Percentiles rank a stretch among this genome's conserved stretches.
Conservation (phyloP, 1,140 invertebrate species). For the Propsilocerus akamusi region DNA sequence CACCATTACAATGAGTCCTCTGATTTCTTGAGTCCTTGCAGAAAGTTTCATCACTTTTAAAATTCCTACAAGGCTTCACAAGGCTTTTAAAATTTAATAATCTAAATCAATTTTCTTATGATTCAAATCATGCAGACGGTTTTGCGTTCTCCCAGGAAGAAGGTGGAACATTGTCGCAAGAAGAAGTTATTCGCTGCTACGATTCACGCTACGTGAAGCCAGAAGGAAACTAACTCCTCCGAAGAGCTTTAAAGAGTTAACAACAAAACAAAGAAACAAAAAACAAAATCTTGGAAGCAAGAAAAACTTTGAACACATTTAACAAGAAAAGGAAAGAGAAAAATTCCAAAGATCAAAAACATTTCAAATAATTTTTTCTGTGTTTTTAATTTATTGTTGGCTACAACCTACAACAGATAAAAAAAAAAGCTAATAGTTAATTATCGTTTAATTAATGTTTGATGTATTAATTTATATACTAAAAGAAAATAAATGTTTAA, state of each 20-base stretch:
- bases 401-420: neutral
- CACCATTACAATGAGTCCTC: neutral
- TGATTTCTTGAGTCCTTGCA: neutral
- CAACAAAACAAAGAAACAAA: neutral
- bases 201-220: slow-evolving; percentile 76
- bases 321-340: neutral
- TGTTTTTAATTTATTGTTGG: neutral
- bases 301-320: neutral
- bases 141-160: slow-evolving; percentile 99
- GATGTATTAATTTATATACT: slow-evolving; percentile 2
- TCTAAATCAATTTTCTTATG: neutral
- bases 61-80: neutral
- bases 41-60: neutral
- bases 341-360: neutral
- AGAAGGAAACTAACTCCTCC: slow-evolving; percentile 30
- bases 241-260: slow-evolving; percentile 1
- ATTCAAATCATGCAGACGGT: slow-evolving; percentile 48
- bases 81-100: neutral
- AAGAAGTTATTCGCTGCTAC: slow-evolving; percentile 81
- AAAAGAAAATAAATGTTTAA: too few species aligned
- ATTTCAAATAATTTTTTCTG: neutral
- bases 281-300: neutral
- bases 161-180: slow-evolving; percentile 81
- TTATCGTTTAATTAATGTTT: slow-evolving; percentile 4
- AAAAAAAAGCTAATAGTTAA: slow-evolving; percentile 1